Percentiles rank a stretch among this genome's conserved stretches.
These are phyloP conservation scores for Eulemur rubriventer DNA, from an alignment of 2,797 vertebrate genomes.

Conservation along the genomic window DNA sequence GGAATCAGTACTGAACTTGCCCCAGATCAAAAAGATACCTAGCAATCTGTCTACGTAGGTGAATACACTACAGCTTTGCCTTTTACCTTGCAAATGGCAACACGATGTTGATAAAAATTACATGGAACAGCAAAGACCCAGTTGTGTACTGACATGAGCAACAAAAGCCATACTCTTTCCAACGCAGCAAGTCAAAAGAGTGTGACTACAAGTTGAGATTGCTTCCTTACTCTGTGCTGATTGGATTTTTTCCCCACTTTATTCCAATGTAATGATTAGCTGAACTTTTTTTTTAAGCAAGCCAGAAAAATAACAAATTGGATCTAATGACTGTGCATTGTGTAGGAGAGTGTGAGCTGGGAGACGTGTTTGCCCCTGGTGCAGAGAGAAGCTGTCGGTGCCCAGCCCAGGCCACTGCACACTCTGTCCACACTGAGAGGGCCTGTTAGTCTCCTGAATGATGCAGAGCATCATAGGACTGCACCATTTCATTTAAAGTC, in stretches of 20 bases:
- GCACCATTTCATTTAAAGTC: constrained; percentile 92
- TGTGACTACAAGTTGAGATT: constrained; percentile 69
- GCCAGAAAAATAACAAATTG: not conserved
- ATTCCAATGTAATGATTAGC: constrained; percentile 71
- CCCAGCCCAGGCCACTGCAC: constrained; percentile 77
- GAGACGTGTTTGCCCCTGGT: constrained; percentile 77
- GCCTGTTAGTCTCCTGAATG: constrained; percentile 83
- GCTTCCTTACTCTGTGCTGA: constrained; percentile 67
- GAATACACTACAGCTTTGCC: constrained; percentile 75
- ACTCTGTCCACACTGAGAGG: constrained; percentile 81
- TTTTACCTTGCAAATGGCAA: constrained; percentile 76
- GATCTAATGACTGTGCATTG: constrained; percentile 26
- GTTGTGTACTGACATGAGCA: constrained; percentile 54
- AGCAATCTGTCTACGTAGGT: constrained; percentile 67
- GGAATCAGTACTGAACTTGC: constrained; percentile 71
- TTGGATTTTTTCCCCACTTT: constrained; percentile 49
- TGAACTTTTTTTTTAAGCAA: constrained; percentile 32
- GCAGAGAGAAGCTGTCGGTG: constrained; percentile 82
- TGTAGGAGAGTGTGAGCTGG: constrained; percentile 58
- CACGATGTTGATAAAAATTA: constrained; percentile 44
- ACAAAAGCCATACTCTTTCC: constrained; percentile 71
- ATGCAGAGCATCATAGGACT: constrained; percentile 86
- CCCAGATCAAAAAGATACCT: constrained; percentile 76
- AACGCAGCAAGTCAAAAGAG: constrained; percentile 53
- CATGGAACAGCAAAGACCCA: constrained; percentile 59